These are phyloP conservation scores for Psittacula cyanocephala DNA, from an alignment of 2,113 vertebrate species.

Conservation along the genomic window DNA sequence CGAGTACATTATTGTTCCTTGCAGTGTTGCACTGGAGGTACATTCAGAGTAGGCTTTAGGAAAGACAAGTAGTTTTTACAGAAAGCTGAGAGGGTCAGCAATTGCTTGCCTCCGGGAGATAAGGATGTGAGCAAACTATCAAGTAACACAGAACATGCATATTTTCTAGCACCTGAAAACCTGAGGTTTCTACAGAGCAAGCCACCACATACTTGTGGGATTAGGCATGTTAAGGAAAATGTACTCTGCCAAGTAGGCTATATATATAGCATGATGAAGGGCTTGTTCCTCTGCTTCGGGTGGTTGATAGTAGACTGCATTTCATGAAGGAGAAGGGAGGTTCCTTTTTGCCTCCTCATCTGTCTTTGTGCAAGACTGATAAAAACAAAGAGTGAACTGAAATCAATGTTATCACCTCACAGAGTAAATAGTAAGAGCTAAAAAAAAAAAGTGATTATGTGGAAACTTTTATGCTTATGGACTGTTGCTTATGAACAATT, in stretches of 20 bases:
- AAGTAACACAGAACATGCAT: conserved; percentile 1
- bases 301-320: not conserved
- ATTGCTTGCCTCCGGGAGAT: not conserved
- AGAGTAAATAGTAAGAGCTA: conserved; percentile 26
- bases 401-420: conserved; percentile 20
- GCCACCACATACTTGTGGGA: conserved; percentile 56
- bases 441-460: not conserved
- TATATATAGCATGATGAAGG: conserved; percentile 21
- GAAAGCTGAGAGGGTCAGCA: not conserved
- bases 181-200: conserved; percentile 49
- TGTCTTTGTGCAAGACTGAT: conserved; percentile 22
- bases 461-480: not conserved
- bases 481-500: conserved; percentile 4
- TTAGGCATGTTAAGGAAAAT: conserved; percentile 47
- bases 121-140: conserved; percentile 41
- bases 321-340: not conserved
- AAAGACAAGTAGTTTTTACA: not conserved
- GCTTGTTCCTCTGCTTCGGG: conserved; percentile 10
- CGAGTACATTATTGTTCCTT: not conserved
- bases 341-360: not conserved
- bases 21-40: not conserved
- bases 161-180: conserved; percentile 58
- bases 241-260: not conserved
- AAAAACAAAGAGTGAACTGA: conserved; percentile 8
- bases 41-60: not conserved